phyloP scores from a whole-genome alignment of 2,888 invertebrate species.

The Diarsia mendica region DNA sequence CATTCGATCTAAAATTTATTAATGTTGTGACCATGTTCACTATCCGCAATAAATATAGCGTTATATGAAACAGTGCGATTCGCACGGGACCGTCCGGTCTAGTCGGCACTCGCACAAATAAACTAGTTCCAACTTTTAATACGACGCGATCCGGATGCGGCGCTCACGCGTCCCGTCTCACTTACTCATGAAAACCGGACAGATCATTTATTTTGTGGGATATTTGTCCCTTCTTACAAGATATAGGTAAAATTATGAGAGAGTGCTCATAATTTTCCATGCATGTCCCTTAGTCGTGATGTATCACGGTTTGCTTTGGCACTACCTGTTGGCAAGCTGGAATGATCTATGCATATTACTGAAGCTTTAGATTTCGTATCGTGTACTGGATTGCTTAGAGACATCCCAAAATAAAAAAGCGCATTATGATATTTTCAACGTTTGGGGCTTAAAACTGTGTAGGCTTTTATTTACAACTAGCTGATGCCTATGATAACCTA shows the following conservation, averaged over 20 bases:
- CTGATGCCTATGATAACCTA: too few species aligned
- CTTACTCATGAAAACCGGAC: slow-evolving; percentile 33
- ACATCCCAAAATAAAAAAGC: too few species aligned
- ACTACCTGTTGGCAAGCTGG: too few species aligned
- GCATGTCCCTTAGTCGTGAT: neutral
- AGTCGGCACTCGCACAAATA: slow-evolving; percentile 30
- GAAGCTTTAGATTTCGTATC: neutral
- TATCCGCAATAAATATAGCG: slow-evolving; percentile 13
- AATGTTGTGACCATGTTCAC: neutral
- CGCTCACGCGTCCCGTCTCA: slow-evolving; percentile 25
- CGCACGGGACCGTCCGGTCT: slow-evolving; percentile 41
- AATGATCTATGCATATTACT: neutral
- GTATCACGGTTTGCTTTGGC: too few species aligned
- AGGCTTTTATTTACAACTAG: too few species aligned
- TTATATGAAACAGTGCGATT: slow-evolving; percentile 9
- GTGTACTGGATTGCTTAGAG: neutral
- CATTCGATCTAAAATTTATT: neutral
- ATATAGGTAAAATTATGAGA: too few species aligned
- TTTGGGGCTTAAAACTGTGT: neutral
- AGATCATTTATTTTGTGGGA: slow-evolving; percentile 4
- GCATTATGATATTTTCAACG: neutral
- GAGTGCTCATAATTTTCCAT: neutral
- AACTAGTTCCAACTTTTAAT: slow-evolving; percentile 70
- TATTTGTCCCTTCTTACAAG: neutral
- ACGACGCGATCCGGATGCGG: slow-evolving; percentile 55